A percentile compares a stretch with the other conserved stretches of the same genome.
phyloP scores from a whole-genome alignment of 2,113 vertebrate species.

The Ptyas mucosa region DNA sequence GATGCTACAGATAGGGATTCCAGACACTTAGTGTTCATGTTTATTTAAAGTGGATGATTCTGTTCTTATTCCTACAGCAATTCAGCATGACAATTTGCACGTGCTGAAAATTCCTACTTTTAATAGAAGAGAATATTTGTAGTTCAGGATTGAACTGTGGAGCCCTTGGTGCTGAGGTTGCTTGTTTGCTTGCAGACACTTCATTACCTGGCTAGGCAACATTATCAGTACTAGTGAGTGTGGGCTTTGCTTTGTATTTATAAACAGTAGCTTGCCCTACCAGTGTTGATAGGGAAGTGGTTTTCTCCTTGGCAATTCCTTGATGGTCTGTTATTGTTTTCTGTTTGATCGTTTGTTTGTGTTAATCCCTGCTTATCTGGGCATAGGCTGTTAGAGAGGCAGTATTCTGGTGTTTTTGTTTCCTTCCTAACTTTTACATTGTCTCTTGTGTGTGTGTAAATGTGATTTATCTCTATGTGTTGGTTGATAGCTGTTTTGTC shows the following conservation, averaged over 20 bases:
- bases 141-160: not conserved
- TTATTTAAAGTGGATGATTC: not conserved
- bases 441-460: not conserved
- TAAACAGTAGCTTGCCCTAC: not conserved
- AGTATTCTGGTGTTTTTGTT: not conserved
- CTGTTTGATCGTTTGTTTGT: not conserved
- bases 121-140: not conserved
- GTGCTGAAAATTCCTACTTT: not conserved
- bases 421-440: not conserved
- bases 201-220: not conserved
- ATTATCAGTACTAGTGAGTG: not conserved
- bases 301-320: not conserved
- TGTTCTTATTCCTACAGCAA: not conserved
- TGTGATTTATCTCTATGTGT: not conserved
- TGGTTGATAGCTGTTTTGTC: not conserved
- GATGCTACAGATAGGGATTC: not conserved
- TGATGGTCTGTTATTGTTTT: not conserved
- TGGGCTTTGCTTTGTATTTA: not conserved
- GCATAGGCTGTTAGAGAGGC: not conserved
- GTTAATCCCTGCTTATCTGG: not conserved
- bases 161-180: not conserved
- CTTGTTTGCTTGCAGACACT: not conserved
- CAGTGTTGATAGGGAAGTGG: not conserved
- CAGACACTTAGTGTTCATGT: not conserved
- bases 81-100: not conserved